A percentile compares a stretch with the other conserved stretches of the same genome.
These are phyloP conservation scores for Grallaria varia DNA, from an alignment of 2,113 vertebrate genomes.

Conservation along the genomic window DNA sequence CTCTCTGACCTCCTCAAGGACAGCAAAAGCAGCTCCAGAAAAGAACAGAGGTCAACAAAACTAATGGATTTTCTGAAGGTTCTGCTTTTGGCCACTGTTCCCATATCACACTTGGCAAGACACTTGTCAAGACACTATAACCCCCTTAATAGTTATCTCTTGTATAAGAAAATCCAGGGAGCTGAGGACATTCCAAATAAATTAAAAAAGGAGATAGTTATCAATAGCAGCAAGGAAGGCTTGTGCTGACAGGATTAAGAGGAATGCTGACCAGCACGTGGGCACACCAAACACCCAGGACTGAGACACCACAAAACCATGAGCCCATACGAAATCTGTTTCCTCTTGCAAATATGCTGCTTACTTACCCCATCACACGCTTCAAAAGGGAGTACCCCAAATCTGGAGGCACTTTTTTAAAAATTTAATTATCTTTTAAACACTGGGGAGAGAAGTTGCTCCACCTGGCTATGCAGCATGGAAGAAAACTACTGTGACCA, in stretches of 20 bases:
- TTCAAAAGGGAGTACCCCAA: neutral
- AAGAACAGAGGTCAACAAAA: neutral
- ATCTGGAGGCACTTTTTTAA: neutral
- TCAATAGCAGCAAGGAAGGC: neutral
- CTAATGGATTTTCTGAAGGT: neutral
- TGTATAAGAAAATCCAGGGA: neutral
- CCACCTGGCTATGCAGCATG: neutral
- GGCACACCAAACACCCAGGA: neutral
- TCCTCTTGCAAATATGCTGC: neutral
- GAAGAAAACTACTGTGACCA: neutral
- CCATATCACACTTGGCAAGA: neutral
- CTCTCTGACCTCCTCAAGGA: slow-evolving; percentile 65
- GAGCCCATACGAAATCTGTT: neutral
- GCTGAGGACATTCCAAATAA: neutral
- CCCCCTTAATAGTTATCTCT: neutral
- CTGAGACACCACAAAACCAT: neutral
- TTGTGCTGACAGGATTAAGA: neutral
- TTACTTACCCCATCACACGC: too few relatives aligned
- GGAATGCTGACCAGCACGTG: neutral
- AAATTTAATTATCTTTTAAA: neutral
- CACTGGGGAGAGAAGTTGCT: neutral
- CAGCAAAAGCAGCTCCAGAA: slow-evolving; percentile 20
- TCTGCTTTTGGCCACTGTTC: neutral
- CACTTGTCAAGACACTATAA: neutral
- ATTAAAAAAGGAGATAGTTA: neutral